Conservation (phyloP, 2,113 vertebrate species). For the human (Homo sapiens) region DNA sequence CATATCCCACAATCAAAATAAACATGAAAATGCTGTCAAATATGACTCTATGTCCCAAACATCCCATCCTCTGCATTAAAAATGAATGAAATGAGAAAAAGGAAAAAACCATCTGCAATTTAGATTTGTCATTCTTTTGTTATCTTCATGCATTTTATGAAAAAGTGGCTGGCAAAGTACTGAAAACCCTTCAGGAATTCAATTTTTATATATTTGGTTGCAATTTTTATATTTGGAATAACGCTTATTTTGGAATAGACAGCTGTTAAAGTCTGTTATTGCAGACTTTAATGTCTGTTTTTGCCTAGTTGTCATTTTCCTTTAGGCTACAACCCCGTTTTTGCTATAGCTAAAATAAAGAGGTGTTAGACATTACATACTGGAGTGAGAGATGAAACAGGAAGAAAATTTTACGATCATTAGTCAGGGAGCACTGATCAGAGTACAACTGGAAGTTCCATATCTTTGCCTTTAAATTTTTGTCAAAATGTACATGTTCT, state of each 20-base stretch:
- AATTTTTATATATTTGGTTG: background rate
- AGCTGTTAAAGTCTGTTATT: conserved; percentile 53
- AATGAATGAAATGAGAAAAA: conserved; percentile 73
- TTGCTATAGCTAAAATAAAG: background rate
- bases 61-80: conserved; percentile 66
- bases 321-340: background rate
- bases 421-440: conserved; percentile 26
- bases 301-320: conserved; percentile 30
- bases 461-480: conserved; percentile 8
- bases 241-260: background rate
- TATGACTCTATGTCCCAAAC: conserved; percentile 52
- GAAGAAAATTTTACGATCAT: conserved; percentile 5
- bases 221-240: conserved; percentile 53
- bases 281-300: conserved; percentile 42
- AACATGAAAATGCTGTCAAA: conserved; percentile 68
- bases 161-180: background rate
- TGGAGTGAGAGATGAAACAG: background rate
- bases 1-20: conserved; percentile 55
- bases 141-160: conserved; percentile 46
- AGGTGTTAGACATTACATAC: background rate
- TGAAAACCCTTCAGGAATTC: conserved; percentile 17
- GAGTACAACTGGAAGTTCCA: background rate
- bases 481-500: conserved; percentile 4
- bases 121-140: conserved; percentile 56
- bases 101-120: conserved; percentile 38